phyloP scores from a whole-genome alignment of 2,888 invertebrate genomes.

The Ophioninae sp. region DNA sequence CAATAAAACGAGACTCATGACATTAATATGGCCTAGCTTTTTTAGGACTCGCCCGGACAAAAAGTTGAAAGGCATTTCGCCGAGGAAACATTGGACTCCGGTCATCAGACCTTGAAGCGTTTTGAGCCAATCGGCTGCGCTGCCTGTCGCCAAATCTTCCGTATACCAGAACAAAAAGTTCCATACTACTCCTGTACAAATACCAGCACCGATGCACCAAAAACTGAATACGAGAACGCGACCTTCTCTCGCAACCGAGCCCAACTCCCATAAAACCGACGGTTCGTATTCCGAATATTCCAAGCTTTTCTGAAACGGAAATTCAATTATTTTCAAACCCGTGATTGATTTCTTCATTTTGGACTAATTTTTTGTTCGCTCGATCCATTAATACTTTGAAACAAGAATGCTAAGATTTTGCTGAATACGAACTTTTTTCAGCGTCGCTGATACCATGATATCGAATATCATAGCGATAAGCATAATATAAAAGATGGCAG shows the following conservation, averaged over 20 bases:
- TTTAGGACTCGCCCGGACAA: constrained; percentile 83
- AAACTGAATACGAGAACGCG: constrained; percentile 87
- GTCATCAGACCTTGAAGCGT: constrained; percentile 88
- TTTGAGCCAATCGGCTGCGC: constrained; percentile 84
- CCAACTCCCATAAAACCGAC: constrained; percentile 75
- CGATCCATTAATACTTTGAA: too few species aligned
- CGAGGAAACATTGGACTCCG: constrained; percentile 90
- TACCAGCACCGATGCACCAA: constrained; percentile 91
- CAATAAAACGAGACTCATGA: constrained; percentile 91
- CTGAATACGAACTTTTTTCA: constrained; percentile 80
- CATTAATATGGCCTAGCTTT: constrained; percentile 89
- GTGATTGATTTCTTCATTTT: too few species aligned
- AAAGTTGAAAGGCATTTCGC: constrained; percentile 94
- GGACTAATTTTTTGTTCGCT: background rate
- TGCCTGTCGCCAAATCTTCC: constrained; percentile 85
- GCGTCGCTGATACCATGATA: constrained; percentile 85
- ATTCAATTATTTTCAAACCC: background rate
- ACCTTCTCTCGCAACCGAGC: constrained; percentile 72
- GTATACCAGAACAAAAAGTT: constrained; percentile 93
- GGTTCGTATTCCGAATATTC: constrained; percentile 69
- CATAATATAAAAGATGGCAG: constrained; percentile 90
- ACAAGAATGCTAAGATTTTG: background rate
- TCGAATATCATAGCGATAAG: constrained; percentile 86
- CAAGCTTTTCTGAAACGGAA: constrained; percentile 62
- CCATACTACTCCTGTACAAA: constrained; percentile 93